A percentile compares a stretch with the other conserved stretches of the same genome.
These are phyloP conservation scores for Orthosia gothica DNA, from an alignment of 2,888 invertebrate species.

Conservation along the genomic window DNA sequence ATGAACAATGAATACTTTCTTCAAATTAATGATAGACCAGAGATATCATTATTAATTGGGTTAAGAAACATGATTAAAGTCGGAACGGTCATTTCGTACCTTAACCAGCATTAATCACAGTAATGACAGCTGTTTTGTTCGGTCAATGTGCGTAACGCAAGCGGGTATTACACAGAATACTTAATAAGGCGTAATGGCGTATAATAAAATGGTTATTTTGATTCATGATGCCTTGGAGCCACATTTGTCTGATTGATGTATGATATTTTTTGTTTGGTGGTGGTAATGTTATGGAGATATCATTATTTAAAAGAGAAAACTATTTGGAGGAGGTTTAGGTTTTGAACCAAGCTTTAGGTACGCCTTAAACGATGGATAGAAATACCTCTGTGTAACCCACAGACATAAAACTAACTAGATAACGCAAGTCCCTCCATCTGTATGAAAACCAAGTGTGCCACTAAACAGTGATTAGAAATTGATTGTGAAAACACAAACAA, in stretches of 20 bases:
- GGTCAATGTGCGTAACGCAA: conserved; percentile 63
- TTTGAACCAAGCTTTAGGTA: background rate
- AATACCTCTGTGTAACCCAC: no score
- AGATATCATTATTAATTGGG: conserved; percentile 89
- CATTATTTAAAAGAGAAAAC: conserved; percentile 47
- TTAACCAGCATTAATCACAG: conserved; percentile 63
- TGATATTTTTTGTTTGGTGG: conserved; percentile 31
- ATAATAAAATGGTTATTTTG: conserved; percentile 59
- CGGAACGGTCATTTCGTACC: conserved; percentile 57
- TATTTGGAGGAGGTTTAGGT: background rate
- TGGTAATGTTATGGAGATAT: conserved; percentile 1
- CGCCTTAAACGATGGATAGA: no score
- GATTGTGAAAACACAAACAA: no score
- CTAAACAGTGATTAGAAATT: no score
- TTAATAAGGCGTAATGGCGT: conserved; percentile 66
- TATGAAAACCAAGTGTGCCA: no score
- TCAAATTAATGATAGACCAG: conserved; percentile 83
- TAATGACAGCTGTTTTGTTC: conserved; percentile 68
- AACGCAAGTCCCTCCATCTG: no score
- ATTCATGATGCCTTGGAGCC: conserved; percentile 53
- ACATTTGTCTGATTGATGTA: conserved; percentile 46
- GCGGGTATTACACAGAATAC: conserved; percentile 59
- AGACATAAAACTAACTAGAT: no score
- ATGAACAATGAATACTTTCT: conserved; percentile 80
- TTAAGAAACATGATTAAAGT: conserved; percentile 83